Evolutionary conservation across 37 sponge, comb jelly and placozoan species (phyloP).

Genomic region (Ephydatia muelleri): DNA sequence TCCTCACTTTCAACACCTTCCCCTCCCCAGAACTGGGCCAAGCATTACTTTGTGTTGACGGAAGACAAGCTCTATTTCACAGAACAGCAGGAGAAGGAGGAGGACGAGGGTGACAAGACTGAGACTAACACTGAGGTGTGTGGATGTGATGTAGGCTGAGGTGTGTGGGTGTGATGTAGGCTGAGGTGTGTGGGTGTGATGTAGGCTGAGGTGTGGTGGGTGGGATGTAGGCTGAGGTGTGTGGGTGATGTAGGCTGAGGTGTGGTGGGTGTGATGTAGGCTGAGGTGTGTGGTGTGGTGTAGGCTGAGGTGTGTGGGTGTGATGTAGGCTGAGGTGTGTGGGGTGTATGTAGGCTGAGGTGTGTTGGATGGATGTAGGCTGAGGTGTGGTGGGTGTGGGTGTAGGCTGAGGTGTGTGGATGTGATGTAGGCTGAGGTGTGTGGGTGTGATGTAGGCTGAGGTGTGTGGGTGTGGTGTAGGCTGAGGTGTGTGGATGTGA

Average conservation of each 20-base stretch:
- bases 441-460: background rate
- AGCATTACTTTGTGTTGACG: constrained; percentile 90
- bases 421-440: background rate
- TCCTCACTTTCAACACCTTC: background rate
- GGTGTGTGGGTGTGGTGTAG: background rate
- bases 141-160: background rate
- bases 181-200: background rate
- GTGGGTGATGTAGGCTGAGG: background rate
- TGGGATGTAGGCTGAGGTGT: no score
- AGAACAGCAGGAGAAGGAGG: constrained; percentile 76
- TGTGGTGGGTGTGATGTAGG: background rate
- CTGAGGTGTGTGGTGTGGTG: background rate
- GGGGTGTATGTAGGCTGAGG: constrained; percentile 13
- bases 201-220: background rate
- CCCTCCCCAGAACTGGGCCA: constrained; percentile 66
- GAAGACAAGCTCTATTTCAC: constrained; percentile 77
- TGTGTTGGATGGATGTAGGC: background rate
- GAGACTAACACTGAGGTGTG: constrained; percentile 60
- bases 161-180: constrained; percentile 28
- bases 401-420: background rate
- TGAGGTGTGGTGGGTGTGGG: background rate
- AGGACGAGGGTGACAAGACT: constrained; percentile 58
- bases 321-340: background rate
- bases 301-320: constrained; percentile 31
- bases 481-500: no score